Percentiles rank a stretch among this genome's conserved stretches.
Evolutionary conservation across 2,888 invertebrate species (phyloP).

Genomic region (Oegoconia quadripuncta): DNA sequence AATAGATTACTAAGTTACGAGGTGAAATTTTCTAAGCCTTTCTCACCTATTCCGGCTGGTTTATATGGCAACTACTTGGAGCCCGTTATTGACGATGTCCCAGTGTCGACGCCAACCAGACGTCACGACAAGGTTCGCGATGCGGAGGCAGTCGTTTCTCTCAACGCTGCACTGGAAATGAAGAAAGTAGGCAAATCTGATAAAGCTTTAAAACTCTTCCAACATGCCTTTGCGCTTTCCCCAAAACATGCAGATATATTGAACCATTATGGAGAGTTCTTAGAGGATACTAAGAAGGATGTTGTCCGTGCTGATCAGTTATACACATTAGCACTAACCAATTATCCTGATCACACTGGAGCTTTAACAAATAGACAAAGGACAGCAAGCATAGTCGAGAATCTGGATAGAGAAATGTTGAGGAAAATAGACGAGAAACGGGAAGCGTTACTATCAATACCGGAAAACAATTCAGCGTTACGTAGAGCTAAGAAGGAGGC

Average conservation of each 20-base stretch:
- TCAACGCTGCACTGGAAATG: slow-evolving; percentile 92
- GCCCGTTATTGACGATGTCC: slow-evolving; percentile 43
- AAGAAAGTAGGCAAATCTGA: slow-evolving; percentile 88
- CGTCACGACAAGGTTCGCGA: slow-evolving; percentile 47
- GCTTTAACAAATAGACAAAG: slow-evolving; percentile 90
- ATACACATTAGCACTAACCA: slow-evolving; percentile 90
- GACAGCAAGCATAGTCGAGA: slow-evolving; percentile 93
- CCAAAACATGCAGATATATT: slow-evolving; percentile 96
- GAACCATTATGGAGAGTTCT: slow-evolving; percentile 94
- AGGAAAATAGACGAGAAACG: slow-evolving; percentile 90
- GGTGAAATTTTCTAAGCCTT: slow-evolving; percentile 57
- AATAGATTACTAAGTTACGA: slow-evolving; percentile 61
- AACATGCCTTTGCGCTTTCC: slow-evolving; percentile 94
- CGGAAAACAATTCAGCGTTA: slow-evolving; percentile 88
- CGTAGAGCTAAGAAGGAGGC: slow-evolving; percentile 95
- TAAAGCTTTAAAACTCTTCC: slow-evolving; percentile 91
- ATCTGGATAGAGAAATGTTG: slow-evolving; percentile 89
- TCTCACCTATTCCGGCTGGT: slow-evolving; percentile 64
- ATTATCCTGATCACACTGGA: slow-evolving; percentile 89
- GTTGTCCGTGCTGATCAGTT: slow-evolving; percentile 93
- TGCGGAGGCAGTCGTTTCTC: slow-evolving; percentile 89
- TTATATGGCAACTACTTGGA: slow-evolving; percentile 64
- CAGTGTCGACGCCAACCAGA: slow-evolving; percentile 31
- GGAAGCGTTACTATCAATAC: slow-evolving; percentile 88
- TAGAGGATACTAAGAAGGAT: slow-evolving; percentile 91